Evolutionary conservation across 2,113 vertebrate genomes (phyloP).

Genomic region (Coptodon bakossiorum): DNA sequence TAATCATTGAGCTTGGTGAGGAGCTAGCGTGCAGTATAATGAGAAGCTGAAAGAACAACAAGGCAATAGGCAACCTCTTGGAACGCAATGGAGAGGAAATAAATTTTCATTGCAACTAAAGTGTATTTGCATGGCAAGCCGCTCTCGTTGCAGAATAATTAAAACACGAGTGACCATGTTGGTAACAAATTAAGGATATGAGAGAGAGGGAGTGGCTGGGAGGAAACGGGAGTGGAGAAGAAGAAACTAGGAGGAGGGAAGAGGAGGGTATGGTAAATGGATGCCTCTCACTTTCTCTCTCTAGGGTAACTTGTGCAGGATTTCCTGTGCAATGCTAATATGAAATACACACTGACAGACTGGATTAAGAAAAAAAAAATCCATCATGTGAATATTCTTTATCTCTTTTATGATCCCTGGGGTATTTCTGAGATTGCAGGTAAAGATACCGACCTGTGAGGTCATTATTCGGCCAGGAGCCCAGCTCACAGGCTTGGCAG

Average conservation of each 20-base stretch:
- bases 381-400: neutral
- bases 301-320: neutral
- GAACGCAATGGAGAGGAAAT: slow-evolving; percentile 33
- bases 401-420: neutral
- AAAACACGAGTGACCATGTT: slow-evolving; percentile 37
- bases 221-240: neutral
- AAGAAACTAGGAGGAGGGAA: neutral
- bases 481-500: slow-evolving; percentile 89
- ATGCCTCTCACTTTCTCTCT: neutral
- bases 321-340: neutral
- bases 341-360: neutral
- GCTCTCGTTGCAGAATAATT: slow-evolving; percentile 47
- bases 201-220: neutral
- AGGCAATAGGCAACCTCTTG: slow-evolving; percentile 34
- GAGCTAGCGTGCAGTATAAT: slow-evolving; percentile 43
- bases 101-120: slow-evolving; percentile 23
- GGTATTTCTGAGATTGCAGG: neutral
- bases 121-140: slow-evolving; percentile 45
- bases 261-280: neutral
- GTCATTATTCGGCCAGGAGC: slow-evolving; percentile 88
- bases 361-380: neutral
- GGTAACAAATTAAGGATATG: slow-evolving; percentile 32
- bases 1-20: slow-evolving; percentile 50
- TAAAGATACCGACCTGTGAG: slow-evolving; percentile 82
- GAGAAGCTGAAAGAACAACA: slow-evolving; percentile 55